Percentiles rank a stretch among this genome's conserved stretches.
Conservation (phyloP, 2,888 invertebrate genomes). For the Electrophaes corylata region DNA sequence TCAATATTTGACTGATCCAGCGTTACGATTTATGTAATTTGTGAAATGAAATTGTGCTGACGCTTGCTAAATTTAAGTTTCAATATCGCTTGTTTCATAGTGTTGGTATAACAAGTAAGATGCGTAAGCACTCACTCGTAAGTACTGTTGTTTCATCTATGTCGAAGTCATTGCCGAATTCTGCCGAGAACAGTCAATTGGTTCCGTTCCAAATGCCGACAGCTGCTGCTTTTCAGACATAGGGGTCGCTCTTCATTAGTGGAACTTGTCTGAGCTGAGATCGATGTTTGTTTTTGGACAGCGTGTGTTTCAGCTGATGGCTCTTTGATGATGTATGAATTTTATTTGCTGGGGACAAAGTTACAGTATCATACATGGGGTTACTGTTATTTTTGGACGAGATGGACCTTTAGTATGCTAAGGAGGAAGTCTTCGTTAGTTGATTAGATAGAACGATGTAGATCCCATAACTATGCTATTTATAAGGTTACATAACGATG, state of each 20-base stretch:
- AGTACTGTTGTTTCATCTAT: constrained; percentile 25
- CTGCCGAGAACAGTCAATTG: constrained; percentile 67
- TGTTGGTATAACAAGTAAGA: not conserved
- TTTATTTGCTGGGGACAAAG: constrained; percentile 49
- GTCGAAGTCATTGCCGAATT: constrained; percentile 64
- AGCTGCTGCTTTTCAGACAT: constrained; percentile 81
- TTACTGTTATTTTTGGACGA: too few relatives aligned
- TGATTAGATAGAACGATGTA: not conserved
- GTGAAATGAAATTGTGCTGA: constrained; percentile 1
- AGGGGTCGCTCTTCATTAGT: constrained; percentile 82
- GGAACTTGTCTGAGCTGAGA: constrained; percentile 80
- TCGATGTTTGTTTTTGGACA: constrained; percentile 83
- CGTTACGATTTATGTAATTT: not conserved
- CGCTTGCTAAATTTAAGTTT: not conserved
- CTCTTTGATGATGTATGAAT: constrained; percentile 75
- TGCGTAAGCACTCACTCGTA: not conserved
- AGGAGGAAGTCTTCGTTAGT: too few relatives aligned
- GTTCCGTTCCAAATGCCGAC: constrained; percentile 80
- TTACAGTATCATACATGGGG: constrained; percentile 26
- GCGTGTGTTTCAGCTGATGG: constrained; percentile 71
- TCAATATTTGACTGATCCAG: not conserved
- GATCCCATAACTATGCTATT: too few relatives aligned
- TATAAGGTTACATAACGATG: too few relatives aligned
- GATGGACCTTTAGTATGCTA: too few relatives aligned
- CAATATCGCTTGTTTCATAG: constrained; percentile 5